A percentile compares a stretch with the other conserved stretches of the same genome.
These are phyloP conservation scores for Campaea margaritaria DNA, from an alignment of 2,888 invertebrate species.

Conservation along the genomic window DNA sequence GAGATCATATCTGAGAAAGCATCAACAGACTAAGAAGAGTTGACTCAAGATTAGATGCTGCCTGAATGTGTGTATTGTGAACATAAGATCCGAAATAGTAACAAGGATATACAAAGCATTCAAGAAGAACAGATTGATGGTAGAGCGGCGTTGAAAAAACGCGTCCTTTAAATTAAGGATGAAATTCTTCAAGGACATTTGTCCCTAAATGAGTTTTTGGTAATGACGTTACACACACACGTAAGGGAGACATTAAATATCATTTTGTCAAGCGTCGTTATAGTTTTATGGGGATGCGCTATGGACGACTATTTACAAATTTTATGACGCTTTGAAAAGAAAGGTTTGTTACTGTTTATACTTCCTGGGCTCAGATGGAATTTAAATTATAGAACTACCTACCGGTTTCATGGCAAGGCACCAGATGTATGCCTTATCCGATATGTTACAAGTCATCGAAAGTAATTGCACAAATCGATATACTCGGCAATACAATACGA, in stretches of 20 bases:
- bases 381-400: slow-evolving; percentile 28
- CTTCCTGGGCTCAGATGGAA: slow-evolving; percentile 53
- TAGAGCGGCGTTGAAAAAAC: slow-evolving; percentile 73
- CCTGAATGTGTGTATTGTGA: not conserved
- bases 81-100: slow-evolving; percentile 43
- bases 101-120: slow-evolving; percentile 69
- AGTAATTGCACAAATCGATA: slow-evolving; percentile 61
- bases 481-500: slow-evolving; percentile 36
- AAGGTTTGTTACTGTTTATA: slow-evolving; percentile 60
- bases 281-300: slow-evolving; percentile 72
- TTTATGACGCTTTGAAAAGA: slow-evolving; percentile 67
- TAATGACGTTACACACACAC: slow-evolving; percentile 74
- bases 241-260: slow-evolving; percentile 75
- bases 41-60: slow-evolving; percentile 22
- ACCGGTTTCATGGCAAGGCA: slow-evolving; percentile 10
- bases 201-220: slow-evolving; percentile 75
- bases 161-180: slow-evolving; percentile 76
- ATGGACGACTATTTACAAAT: slow-evolving; percentile 64
- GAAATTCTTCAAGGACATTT: slow-evolving; percentile 61
- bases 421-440: slow-evolving; percentile 15
- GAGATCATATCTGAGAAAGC: too few relatives aligned
- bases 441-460: slow-evolving; percentile 64
- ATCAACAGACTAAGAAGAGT: not conserved
- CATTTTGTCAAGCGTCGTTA: slow-evolving; percentile 76
- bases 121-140: slow-evolving; percentile 74